Evolutionary conservation across 2,113 vertebrate species (phyloP).

Genomic region (Sapajus apella): DNA sequence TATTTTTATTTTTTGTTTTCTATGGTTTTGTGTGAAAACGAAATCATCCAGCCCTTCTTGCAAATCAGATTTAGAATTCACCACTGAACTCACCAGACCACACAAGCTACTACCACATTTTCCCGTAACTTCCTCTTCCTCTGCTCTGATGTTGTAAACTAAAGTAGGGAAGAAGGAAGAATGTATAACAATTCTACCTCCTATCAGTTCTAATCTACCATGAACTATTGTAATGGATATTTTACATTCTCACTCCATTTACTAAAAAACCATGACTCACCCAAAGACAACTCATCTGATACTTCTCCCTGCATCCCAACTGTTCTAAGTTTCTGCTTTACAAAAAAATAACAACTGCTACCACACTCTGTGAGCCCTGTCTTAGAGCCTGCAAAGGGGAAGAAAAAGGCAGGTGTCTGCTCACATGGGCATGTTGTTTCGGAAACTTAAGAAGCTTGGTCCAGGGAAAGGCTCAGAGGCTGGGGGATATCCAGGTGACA

Average conservation of each 20-base stretch:
- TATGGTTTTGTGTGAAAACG: neutral
- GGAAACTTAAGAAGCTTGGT: neutral
- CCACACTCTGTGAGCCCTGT: neutral
- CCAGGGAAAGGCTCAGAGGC: neutral
- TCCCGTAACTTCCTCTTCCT: neutral
- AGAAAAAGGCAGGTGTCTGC: neutral
- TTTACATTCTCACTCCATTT: neutral
- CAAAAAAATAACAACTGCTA: neutral
- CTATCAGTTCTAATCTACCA: neutral
- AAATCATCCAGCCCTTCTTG: neutral
- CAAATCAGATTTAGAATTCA: conserved; percentile 31
- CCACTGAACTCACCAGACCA: neutral
- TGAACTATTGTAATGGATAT: neutral
- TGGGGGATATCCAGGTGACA: neutral
- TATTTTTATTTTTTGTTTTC: conserved; percentile 15
- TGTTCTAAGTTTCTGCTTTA: neutral
- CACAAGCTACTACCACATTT: neutral
- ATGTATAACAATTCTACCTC: neutral
- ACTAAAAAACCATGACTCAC: neutral
- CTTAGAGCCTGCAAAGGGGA: neutral
- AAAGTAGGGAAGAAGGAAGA: neutral
- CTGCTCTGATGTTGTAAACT: neutral
- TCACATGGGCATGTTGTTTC: neutral
- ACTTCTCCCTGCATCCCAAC: neutral
- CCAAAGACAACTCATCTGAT: neutral